Conservation (phyloP, 2,888 invertebrate genomes). For the Lumbricus terrestris region DNA sequence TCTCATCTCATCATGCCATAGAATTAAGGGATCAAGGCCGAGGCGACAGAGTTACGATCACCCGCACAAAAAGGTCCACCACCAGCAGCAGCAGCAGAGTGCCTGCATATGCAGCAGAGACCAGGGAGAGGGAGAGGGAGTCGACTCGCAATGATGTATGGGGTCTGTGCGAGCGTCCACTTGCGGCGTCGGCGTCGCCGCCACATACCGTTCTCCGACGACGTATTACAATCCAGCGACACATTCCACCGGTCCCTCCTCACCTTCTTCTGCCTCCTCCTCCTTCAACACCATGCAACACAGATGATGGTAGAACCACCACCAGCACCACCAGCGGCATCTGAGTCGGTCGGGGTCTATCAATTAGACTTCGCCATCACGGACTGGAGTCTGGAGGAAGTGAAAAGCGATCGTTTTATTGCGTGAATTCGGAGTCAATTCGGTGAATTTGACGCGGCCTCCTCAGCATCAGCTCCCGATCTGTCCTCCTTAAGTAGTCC, state of each 20-base stretch:
- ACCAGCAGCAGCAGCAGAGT: background rate
- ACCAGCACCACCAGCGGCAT: background rate
- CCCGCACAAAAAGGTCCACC: background rate
- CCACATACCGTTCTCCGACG: background rate
- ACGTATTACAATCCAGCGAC: background rate
- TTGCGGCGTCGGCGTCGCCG: background rate
- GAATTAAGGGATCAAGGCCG: no score
- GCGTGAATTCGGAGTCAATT: background rate
- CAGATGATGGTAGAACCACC: background rate
- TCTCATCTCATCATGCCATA: no score
- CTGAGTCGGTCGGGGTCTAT: background rate
- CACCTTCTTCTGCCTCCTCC: background rate
- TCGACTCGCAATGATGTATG: background rate
- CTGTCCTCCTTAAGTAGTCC: background rate
- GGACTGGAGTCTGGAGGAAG: no score
- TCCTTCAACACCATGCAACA: background rate
- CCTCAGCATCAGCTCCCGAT: background rate
- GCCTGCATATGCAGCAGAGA: background rate
- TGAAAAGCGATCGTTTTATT: background rate
- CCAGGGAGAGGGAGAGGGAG: background rate
- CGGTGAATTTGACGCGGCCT: background rate
- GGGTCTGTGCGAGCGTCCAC: background rate
- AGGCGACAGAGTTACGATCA: background rate
- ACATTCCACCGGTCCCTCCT: background rate
- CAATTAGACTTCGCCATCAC: background rate